phyloP scores from a whole-genome alignment of 2,888 invertebrate species.

The Halocaridina rubra region DNA sequence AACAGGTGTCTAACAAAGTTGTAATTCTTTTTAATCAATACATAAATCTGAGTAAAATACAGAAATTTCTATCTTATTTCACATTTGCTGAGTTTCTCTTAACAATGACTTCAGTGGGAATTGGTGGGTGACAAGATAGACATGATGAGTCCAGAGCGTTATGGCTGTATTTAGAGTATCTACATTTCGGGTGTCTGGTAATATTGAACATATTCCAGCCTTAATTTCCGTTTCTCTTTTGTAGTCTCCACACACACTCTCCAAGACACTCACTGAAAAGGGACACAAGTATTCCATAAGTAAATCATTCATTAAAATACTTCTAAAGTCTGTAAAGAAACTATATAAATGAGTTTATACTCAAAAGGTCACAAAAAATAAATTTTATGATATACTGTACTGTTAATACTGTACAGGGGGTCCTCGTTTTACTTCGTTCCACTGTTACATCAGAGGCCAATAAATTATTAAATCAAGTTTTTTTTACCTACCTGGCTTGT shows the following conservation, averaged over 20 bases:
- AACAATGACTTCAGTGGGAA: slow-evolving; percentile 38
- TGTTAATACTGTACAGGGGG: not conserved
- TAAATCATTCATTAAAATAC: not conserved
- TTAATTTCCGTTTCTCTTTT: slow-evolving; percentile 34
- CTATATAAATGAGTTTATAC: not conserved
- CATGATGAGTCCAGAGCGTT: slow-evolving; percentile 38
- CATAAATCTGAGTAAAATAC: too few relatives aligned
- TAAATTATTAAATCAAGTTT: too few relatives aligned
- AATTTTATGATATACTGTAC: not conserved
- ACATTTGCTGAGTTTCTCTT: slow-evolving; percentile 33
- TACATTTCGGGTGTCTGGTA: not conserved
- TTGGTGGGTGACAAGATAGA: slow-evolving; percentile 18
- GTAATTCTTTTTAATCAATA: too few relatives aligned
- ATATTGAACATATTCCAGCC: slow-evolving; percentile 28
- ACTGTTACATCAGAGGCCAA: too few relatives aligned
- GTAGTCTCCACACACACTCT: slow-evolving; percentile 37
- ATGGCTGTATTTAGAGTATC: slow-evolving; percentile 30
- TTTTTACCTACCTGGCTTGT: too few relatives aligned
- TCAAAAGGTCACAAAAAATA: not conserved
- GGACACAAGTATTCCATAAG: not conserved
- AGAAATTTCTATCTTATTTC: too few relatives aligned
- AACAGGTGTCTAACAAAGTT: too few relatives aligned
- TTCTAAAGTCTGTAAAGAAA: not conserved
- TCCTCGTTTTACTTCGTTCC: not conserved
- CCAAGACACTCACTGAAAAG: slow-evolving; percentile 20